Evolutionary conservation across 1,140 invertebrate species (phyloP), one percentile per base, ranked within the genome.

Genomic region (Apis dorsata): DNA sequence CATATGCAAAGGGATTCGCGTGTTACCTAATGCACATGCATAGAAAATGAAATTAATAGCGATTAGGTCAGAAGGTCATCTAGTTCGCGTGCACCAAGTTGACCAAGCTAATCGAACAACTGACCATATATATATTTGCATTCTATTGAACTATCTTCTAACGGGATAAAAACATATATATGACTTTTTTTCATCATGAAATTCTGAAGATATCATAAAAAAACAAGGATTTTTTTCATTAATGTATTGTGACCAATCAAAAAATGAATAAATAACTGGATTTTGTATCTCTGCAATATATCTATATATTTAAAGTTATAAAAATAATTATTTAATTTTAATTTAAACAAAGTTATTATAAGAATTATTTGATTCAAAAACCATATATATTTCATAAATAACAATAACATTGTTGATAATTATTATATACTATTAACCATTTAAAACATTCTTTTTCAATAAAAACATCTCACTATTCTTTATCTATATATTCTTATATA

Each of bases 61-160:
- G 81, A 89, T 90, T 87, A 88, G 86, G 77, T 89, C 79, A 85
- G 88, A 88, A 86, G 84, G 88, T 89, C 76, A 87, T 79, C 86
- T 71, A 89, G 75, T 89, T 89, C 71, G 65, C 79, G 59, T 44
- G 34, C 59, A 74, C 60, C 84, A 89, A 88, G 84, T 79, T 80
- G 63, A 10, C 7, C 53, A 51, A 53, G n/a, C 24, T 66, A 15
- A 71, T 66, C 57, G 69, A 68, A 71, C 70, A 49, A 63, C 69
- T 21, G 55, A 76, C 77, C 12, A 12, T n/a, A 21, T 19, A 17
- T 72, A 1, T 9, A 17, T 11, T 12, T 51, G 49, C 34, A 9
- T 17, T 51, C 17, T 15, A 34, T 17, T 49, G 59, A 44, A 44
- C 34, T 34, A 70, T 10, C 49, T 57, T 44, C n/a, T 12, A 17